Evolutionary conservation across 2,113 vertebrate genomes (phyloP), one percentile per base, ranked within the genome.

Genomic region (Protobothrops mucrosquamatus): DNA sequence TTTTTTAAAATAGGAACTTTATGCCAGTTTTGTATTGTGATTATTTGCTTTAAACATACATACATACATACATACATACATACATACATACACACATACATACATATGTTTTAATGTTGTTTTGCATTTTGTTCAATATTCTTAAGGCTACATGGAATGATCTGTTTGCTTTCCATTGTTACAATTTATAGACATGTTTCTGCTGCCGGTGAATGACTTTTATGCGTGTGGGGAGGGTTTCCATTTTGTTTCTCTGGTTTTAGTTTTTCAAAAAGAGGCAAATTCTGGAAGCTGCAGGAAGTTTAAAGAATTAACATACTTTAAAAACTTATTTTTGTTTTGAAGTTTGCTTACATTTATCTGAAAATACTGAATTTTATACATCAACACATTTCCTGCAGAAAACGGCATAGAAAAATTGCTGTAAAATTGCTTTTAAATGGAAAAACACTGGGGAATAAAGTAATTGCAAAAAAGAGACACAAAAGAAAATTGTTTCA

Each of bases 71-170:
- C 56, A 59, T 59, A 59, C 57, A 55, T 9, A 59, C 55, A 56
- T 56, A 55, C 39, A 39, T 39, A 74, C n/a, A 74, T 15, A 95
- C 96, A 95, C 7, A 23, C 56, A 55, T 22, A 74, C n/a, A 1
- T 7, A 95, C 95, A 95, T 97, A 96, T 95, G 96, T 97, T 96
- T 97, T 97, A 96, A 97, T 97, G 92, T 88, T 95, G 89, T 94
- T 94, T 90, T 93, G 95, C 93, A 26, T 94, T 92, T 93, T 95
- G 94, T 93, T 97, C 97, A 96, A 95, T 96, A 93, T 95, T 97
- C 91, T 94, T 94, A 95, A 95, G 92, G 86, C 93, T 96, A 59
- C 88, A 92, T 96, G 89, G 93, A 95, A 95, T 96, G 96, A 93
- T 92, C 95, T 96, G 94, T 92, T 93, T 92, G 89, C 15, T 93